Evolutionary conservation across 1,140 invertebrate species (phyloP).

Genomic region (Lysiphlebus fabarum): DNA sequence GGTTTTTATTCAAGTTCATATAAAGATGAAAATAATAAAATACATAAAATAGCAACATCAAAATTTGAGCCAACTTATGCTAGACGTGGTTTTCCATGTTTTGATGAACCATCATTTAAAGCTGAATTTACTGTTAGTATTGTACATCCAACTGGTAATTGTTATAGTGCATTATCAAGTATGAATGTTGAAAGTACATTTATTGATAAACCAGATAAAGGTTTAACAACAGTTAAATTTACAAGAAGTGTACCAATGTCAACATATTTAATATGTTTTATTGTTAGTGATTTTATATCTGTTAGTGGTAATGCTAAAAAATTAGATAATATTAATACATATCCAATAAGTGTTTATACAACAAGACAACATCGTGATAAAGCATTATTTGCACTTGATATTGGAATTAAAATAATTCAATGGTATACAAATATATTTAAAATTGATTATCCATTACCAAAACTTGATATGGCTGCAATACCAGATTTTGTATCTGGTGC

Average conservation of each 20-base stretch:
- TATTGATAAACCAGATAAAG: constrained; percentile 43
- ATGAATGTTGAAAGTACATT: constrained; percentile 60
- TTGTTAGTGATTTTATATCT: constrained; percentile 82
- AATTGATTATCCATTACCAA: constrained; percentile 81
- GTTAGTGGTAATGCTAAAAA: constrained; percentile 58
- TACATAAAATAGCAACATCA: constrained; percentile 77
- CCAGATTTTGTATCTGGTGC: constrained; percentile 93
- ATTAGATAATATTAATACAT: constrained; percentile 52
- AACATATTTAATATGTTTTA: constrained; percentile 87
- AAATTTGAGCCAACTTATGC: constrained; percentile 95
- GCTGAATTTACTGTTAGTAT: constrained; percentile 79
- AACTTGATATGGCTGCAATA: constrained; percentile 88
- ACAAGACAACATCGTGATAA: constrained; percentile 72
- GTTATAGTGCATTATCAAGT: constrained; percentile 76
- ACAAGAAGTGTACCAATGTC: constrained; percentile 83
- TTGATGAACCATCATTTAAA: constrained; percentile 93
- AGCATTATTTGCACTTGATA: constrained; percentile 73
- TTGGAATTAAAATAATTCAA: constrained; percentile 76
- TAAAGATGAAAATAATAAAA: constrained; percentile 58
- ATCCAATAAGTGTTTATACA: constrained; percentile 71
- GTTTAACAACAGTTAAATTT: constrained; percentile 65
- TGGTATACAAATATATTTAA: constrained; percentile 86
- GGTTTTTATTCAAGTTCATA: constrained; percentile 81
- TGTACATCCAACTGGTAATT: constrained; percentile 61
- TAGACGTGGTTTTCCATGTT: constrained; percentile 87